Conservation (phyloP, 2,113 vertebrate genomes). For the Sinocyclocheilus rhinocerous region DNA sequence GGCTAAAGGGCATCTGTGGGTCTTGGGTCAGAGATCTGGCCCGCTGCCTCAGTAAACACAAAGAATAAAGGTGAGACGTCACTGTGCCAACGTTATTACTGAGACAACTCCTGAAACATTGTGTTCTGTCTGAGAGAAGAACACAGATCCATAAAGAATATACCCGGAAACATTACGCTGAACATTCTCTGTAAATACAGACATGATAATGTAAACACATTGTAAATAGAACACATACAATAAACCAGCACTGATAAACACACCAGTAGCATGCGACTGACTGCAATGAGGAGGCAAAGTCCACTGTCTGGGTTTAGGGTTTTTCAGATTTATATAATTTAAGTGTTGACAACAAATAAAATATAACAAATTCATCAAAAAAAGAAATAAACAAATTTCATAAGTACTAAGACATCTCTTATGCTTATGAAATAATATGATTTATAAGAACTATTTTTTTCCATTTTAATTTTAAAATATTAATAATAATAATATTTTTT, state of each 20-base stretch:
- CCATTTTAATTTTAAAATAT: neutral
- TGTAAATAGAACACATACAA: neutral
- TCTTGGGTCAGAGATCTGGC: constrained; percentile 35
- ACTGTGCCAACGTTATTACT: constrained; percentile 49
- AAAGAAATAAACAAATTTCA: too few species aligned
- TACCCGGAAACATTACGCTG: constrained; percentile 1
- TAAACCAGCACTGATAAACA: neutral
- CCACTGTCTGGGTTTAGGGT: neutral
- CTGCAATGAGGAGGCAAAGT: neutral
- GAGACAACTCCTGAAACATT: constrained; percentile 33
- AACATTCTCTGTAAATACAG: neutral
- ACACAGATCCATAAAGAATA: neutral
- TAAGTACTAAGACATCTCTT: too few species aligned
- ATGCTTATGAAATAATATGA: too few species aligned
- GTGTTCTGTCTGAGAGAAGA: constrained; percentile 33
- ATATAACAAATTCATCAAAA: neutral
- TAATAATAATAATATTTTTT: too few species aligned
- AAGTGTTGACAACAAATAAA: neutral
- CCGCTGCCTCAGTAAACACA: constrained; percentile 55
- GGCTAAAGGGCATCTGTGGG: constrained; percentile 17
- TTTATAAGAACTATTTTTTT: neutral
- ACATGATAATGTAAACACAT: neutral
- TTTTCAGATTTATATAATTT: neutral
- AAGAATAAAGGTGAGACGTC: constrained; percentile 61
- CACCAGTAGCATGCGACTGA: neutral